Evolutionary conservation across 2,888 invertebrate species (phyloP), one percentile per base, ranked within the genome.

Genomic region (Noctua comes): DNA sequence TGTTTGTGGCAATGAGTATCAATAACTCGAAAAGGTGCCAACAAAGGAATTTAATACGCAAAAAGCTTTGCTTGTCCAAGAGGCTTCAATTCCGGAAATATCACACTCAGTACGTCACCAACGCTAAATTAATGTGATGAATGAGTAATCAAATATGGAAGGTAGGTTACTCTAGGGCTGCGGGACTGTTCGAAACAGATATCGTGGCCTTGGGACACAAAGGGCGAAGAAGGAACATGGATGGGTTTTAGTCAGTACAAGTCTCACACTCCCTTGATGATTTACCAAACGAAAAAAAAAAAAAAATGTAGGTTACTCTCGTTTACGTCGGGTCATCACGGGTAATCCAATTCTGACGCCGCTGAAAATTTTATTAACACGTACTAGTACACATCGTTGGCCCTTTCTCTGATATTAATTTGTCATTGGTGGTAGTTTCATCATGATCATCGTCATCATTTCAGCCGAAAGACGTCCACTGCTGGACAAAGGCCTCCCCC

Each of bases 61-160:
- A 73, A 80, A 85, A 68, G 51, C 51, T 68, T 70, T 77, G 43
- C 54, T 79, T 64, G 16, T 40, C n/a, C 27, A 31, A 21, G 21
- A 5, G 68, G 31, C 18, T 54, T 68, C 27, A 43, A 59, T 73
- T 68, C 68, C n/a, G 27, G 71, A 85, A 82, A 85, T 83, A 71
- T 73, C 18, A 27, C 16, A 27, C 27, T n/a, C n/a, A 71, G 62
- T 80, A 73, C 62, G 57, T 68, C 62, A 68, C 62, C 64, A 43
- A 48, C 62, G 76, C 43, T 68, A 36, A 80, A 85, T 85, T 57
- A 68, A 82, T 85, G 54, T 40, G 70, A 68, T 75, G 62, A 82
- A 77, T 83, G 66, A 76, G 62, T 86, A 76, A 59, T 86, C 57
- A 82, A 83, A 86, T 69, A 70, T 86, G 57, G 65, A 46, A 43